A percentile compares a stretch with the other conserved stretches of the same genome.
These are phyloP conservation scores for Oreortyx pictus DNA, from an alignment of 2,797 vertebrate genomes.

Conservation along the genomic window DNA sequence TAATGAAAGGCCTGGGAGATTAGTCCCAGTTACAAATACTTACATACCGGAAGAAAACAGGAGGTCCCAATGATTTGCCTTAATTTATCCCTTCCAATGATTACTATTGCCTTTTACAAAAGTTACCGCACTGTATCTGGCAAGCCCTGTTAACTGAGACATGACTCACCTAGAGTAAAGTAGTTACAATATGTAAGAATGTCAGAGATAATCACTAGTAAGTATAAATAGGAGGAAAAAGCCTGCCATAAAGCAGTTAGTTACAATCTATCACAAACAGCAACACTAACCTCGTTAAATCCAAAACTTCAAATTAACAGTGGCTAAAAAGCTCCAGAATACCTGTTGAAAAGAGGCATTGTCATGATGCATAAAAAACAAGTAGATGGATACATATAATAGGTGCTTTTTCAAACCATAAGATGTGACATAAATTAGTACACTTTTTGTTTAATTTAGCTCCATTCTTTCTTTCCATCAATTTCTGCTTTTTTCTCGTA, in stretches of 20 bases:
- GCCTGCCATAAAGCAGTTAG: neutral
- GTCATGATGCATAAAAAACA: neutral
- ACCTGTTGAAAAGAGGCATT: neutral
- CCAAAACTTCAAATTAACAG: slow-evolving; percentile 21
- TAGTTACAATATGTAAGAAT: neutral
- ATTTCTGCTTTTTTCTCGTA: neutral
- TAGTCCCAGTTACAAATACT: neutral
- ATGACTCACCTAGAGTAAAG: neutral
- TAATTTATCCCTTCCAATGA: neutral
- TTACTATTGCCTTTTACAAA: neutral
- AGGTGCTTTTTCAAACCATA: neutral
- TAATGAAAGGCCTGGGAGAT: neutral
- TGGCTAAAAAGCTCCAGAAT: neutral
- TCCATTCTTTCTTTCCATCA: neutral
- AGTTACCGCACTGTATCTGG: neutral
- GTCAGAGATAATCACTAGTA: neutral
- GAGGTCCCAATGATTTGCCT: neutral
- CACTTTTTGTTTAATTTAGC: neutral
- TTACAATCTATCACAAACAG: neutral
- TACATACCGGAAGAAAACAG: neutral
- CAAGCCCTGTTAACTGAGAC: neutral
- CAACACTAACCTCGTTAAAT: neutral
- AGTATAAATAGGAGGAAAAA: neutral
- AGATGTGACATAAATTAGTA: neutral
- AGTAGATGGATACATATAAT: neutral